These are phyloP conservation scores for Euplexia lucipara DNA, from an alignment of 2,888 invertebrate genomes.

Conservation along the genomic window DNA sequence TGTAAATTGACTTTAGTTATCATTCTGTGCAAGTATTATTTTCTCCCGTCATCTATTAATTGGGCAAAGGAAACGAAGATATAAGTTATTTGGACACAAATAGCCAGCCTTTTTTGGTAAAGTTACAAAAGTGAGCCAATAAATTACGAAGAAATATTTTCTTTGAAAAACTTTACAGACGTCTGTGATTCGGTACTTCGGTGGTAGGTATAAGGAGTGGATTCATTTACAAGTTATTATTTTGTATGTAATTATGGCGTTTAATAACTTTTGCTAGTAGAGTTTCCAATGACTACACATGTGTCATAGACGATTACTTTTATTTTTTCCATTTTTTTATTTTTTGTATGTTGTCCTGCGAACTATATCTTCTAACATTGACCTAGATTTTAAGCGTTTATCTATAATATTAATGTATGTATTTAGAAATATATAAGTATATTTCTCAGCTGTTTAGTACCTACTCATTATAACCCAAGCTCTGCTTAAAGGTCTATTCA, in stretches of 20 bases:
- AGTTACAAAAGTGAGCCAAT: slow-evolving; percentile 9
- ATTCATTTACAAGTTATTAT: slow-evolving; percentile 16
- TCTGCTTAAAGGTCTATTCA: no score
- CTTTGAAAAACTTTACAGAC: slow-evolving; percentile 39
- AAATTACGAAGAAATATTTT: slow-evolving; percentile 21
- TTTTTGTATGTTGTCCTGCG: no score
- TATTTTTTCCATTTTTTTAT: no score
- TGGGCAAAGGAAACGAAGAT: background rate
- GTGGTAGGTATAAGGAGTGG: slow-evolving; percentile 6
- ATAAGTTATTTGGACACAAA: slow-evolving; percentile 15
- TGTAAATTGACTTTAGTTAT: background rate
- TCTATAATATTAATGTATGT: no score
- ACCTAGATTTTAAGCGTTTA: no score
- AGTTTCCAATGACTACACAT: slow-evolving; percentile 1
- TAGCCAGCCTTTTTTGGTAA: background rate
- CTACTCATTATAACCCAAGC: no score
- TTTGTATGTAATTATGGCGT: slow-evolving; percentile 5
- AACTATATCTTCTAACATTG: no score
- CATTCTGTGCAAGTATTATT: background rate
- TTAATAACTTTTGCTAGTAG: background rate
- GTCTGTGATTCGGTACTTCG: slow-evolving; percentile 1
- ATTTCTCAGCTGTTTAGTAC: no score
- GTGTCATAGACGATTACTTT: no score
- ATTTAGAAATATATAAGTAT: no score
- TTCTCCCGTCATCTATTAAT: background rate